Evolutionary conservation across 2,888 invertebrate genomes (phyloP).

Genomic region (Phymatocera aterrima): DNA sequence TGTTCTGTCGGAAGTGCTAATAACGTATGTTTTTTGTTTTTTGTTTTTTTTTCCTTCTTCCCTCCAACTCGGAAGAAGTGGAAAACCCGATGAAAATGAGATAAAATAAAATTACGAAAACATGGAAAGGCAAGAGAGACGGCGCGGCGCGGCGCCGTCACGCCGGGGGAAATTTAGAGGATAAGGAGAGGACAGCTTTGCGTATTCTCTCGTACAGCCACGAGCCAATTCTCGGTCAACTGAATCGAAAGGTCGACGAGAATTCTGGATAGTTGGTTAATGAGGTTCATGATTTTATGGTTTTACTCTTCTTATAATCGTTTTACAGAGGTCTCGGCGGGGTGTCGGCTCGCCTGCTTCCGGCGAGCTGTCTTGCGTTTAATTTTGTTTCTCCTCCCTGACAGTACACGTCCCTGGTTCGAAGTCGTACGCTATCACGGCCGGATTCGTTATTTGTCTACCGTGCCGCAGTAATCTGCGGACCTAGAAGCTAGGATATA

Average conservation of each 20-base stretch:
- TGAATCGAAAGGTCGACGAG: background rate
- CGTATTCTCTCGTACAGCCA: background rate
- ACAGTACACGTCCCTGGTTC: slow-evolving; percentile 21
- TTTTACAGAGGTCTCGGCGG: background rate
- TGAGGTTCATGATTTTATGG: slow-evolving; percentile 23
- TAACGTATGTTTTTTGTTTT: background rate
- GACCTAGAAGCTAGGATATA: slow-evolving; percentile 41
- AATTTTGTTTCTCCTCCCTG: slow-evolving; percentile 11
- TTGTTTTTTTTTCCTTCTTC: too few species aligned
- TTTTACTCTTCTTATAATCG: slow-evolving; percentile 10
- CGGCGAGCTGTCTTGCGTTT: slow-evolving; percentile 17
- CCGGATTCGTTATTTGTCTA: slow-evolving; percentile 30
- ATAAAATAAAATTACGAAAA: slow-evolving; percentile 7
- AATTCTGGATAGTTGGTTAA: background rate
- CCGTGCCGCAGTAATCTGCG: slow-evolving; percentile 29
- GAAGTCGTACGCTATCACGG: background rate
- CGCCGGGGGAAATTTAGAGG: background rate
- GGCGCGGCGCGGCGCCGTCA: too few species aligned
- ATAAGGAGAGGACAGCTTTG: background rate
- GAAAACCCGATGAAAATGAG: background rate
- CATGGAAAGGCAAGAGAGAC: background rate
- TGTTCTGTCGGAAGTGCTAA: background rate
- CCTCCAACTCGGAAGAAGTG: too few species aligned
- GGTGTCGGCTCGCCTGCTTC: background rate
- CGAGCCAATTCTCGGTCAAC: slow-evolving; percentile 2